Conservation (phyloP, 2,797 vertebrate genomes). For the Epinephelus awoara region DNA sequence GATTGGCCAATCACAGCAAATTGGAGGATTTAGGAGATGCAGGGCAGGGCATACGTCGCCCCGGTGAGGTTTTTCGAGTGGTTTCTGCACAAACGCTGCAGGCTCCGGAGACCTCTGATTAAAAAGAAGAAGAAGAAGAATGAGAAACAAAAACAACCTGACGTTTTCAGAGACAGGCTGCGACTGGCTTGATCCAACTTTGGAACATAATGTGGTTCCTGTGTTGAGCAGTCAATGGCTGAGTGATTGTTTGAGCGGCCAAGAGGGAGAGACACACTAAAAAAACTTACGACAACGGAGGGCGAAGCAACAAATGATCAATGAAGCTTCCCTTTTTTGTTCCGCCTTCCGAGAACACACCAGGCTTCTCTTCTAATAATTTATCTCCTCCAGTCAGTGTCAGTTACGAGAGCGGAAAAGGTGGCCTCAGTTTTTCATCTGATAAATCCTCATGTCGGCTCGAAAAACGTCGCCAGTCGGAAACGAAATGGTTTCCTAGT, state of each 20-base stretch:
- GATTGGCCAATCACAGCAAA: conserved; percentile 52
- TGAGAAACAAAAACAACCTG: conserved; percentile 62
- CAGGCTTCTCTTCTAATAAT: conserved; percentile 66
- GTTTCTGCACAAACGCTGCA: conserved; percentile 57
- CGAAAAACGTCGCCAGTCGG: conserved; percentile 14
- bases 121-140: conserved; percentile 11
- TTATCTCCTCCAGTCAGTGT: conserved; percentile 73
- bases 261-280: background rate
- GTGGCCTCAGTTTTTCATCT: conserved; percentile 66
- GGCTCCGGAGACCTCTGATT: conserved; percentile 27
- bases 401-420: conserved; percentile 71
- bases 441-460: conserved; percentile 70
- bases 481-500: conserved; percentile 31
- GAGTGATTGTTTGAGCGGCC: conserved; percentile 24
- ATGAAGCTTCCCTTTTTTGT: conserved; percentile 86
- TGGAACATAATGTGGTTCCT: conserved; percentile 74
- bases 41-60: conserved; percentile 67
- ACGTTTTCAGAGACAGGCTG: conserved; percentile 78
- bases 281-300: conserved; percentile 42
- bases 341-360: conserved; percentile 82
- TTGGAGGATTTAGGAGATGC: conserved; percentile 49
- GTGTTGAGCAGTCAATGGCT: conserved; percentile 41
- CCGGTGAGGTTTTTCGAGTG: conserved; percentile 19
- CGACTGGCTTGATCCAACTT: conserved; percentile 77
- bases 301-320: conserved; percentile 68